Evolutionary conservation across 2,888 invertebrate species (phyloP), one percentile per base, ranked within the genome.

Genomic region (Disparrhopalites patrizii): DNA sequence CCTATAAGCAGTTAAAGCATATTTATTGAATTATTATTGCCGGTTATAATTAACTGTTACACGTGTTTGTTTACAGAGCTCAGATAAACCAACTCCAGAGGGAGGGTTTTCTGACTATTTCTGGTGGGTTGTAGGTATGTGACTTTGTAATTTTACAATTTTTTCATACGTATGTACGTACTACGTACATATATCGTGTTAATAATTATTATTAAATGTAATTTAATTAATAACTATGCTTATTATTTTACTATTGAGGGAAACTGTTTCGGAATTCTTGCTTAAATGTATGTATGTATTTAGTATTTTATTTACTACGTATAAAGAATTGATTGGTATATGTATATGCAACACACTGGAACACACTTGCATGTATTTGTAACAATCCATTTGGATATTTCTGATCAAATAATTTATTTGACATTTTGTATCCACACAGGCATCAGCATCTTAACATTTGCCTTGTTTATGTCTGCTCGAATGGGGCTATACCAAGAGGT

Each of bases 401-500:
- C n/a, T n/a, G n/a, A n/a, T n/a, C n/a, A n/a, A n/a, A n/a, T n/a
- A n/a, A n/a, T n/a, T n/a, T n/a, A n/a, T n/a, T n/a, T n/a, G n/a
- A n/a, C n/a, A n/a, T 27, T 20, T 60, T 55, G 33, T 27, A 70
- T 58, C 62, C 50, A 70, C 58, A 55, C 66, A 75, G 83, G 96
- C 2, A 91, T 97, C 58, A 80, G 82, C 0, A 85, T 98, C 72
- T 80, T 99, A 50, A 90, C 92, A 0, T 83, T 91, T 65, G 95
- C 96, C 0, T 81, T 99, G 61, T 88, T 98, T 75, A 83, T 96
- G 65, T 96, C 97, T 0, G 95, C 98, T 0, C 84, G 92, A 75
- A 93, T 97, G 93, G 97, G 97, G 1, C 88, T 93, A 68, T 94
- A 91, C 80, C 97, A 97, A 79, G 96, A 97, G 81, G 86, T 86